Evolutionary conservation across 2,888 invertebrate species (phyloP).

Genomic region (Crematogaster levior): DNA sequence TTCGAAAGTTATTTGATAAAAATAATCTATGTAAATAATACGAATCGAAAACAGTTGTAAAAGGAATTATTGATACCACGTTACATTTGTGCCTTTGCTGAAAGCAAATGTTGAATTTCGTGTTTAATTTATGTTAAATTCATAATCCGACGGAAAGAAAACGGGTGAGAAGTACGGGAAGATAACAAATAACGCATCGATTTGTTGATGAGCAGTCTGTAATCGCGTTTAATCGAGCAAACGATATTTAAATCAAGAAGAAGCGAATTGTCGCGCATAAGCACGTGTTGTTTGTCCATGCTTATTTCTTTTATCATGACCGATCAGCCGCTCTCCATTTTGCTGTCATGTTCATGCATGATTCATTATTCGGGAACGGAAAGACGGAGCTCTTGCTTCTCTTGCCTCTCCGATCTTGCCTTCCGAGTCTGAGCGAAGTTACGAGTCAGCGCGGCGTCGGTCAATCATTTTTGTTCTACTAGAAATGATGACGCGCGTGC

Average conservation of each 20-base stretch:
- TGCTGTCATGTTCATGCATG: not conserved
- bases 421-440: not conserved
- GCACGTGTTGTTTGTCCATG: not conserved
- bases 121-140: no score
- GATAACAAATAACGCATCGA: not conserved
- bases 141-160: no score
- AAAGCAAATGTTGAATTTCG: no score
- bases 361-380: conserved; percentile 29
- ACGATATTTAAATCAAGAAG: not conserved
- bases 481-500: not conserved
- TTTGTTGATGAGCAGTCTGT: not conserved
- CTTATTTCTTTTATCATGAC: not conserved
- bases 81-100: no score
- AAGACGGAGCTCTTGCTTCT: not conserved
- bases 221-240: not conserved
- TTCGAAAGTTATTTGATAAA: not conserved
- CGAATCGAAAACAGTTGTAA: not conserved
- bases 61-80: no score
- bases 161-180: not conserved
- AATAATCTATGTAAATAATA: not conserved
- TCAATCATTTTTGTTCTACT: conserved; percentile 24
- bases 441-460: conserved; percentile 50
- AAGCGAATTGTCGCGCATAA: not conserved
- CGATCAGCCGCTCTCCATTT: not conserved
- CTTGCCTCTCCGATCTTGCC: no score